Evolutionary conservation across 2,888 invertebrate species (phyloP).

Genomic region (Acleris literana): DNA sequence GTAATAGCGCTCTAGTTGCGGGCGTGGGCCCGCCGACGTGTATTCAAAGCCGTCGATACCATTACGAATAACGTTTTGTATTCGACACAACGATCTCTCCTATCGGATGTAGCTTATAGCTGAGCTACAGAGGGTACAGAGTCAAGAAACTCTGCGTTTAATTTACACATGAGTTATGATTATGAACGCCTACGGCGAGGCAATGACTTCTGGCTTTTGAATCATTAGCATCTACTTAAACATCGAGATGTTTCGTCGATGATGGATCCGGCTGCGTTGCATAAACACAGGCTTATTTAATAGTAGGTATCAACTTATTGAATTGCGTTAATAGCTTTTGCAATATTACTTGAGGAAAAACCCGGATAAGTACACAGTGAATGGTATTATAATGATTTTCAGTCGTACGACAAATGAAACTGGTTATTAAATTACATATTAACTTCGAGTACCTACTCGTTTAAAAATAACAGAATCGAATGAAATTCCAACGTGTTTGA

Average conservation of each 20-base stretch:
- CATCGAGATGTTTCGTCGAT: constrained; percentile 43
- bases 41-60: constrained; percentile 45
- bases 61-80: constrained; percentile 47
- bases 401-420: constrained; percentile 15
- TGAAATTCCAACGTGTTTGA: constrained; percentile 16
- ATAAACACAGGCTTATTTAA: constrained; percentile 12
- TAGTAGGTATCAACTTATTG: neutral
- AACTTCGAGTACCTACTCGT: neutral
- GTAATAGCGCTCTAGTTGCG: constrained; percentile 46
- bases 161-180: constrained; percentile 68
- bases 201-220: constrained; percentile 73
- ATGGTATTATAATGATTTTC: constrained; percentile 15
- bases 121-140: constrained; percentile 44
- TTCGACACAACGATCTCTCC: constrained; percentile 45
- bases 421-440: neutral
- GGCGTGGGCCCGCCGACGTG: constrained; percentile 50
- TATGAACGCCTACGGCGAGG: constrained; percentile 70
- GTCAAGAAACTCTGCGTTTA: constrained; percentile 76
- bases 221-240: constrained; percentile 66
- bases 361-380: constrained; percentile 5
- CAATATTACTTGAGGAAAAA: constrained; percentile 8
- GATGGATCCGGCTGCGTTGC: constrained; percentile 36
- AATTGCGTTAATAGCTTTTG: neutral
- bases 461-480: constrained; percentile 15
- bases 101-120: constrained; percentile 47